phyloP scores from a whole-genome alignment of 2,797 vertebrate species.

The Leptatherina wallacei region DNA sequence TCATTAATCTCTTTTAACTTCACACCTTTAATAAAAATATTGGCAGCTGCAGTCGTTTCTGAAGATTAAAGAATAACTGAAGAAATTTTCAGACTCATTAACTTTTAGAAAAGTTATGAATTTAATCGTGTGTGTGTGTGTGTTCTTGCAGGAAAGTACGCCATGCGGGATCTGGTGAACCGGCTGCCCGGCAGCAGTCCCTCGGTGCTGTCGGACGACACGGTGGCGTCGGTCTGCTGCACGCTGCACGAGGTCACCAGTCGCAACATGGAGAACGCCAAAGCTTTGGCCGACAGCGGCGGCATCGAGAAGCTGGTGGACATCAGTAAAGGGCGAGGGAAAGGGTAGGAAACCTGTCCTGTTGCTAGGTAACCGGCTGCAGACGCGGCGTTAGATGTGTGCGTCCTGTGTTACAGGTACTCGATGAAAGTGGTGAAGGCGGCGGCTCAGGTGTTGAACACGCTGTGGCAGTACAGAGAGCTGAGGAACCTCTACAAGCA shows the following conservation, averaged over 20 bases:
- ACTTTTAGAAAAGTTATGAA: neutral
- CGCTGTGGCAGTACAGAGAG: conserved; percentile 97
- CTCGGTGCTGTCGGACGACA: conserved; percentile 90
- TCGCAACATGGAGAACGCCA: conserved; percentile 98
- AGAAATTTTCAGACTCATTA: too few relatives aligned
- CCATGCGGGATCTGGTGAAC: conserved; percentile 96
- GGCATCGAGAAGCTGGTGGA: conserved; percentile 97
- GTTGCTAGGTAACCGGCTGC: too few relatives aligned
- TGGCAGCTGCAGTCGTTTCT: too few relatives aligned
- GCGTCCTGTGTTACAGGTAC: conserved; percentile 78
- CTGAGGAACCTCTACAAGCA: conserved; percentile 97
- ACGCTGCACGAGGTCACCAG: conserved; percentile 97
- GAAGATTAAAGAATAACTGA: too few relatives aligned
- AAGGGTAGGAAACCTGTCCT: conserved; percentile 82
- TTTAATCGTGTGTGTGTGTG: neutral
- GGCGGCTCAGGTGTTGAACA: conserved; percentile 96
- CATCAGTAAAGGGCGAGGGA: conserved; percentile 95
- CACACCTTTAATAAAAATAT: too few relatives aligned
- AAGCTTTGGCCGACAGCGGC: conserved; percentile 92
- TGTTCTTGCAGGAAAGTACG: conserved; percentile 90
- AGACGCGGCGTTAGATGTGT: neutral
- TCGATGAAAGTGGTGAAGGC: conserved; percentile 98
- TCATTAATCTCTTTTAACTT: too few relatives aligned
- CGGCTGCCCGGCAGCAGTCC: conserved; percentile 89
- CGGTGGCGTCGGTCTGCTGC: conserved; percentile 94